Evolutionary conservation across 2,113 vertebrate genomes (phyloP).

Genomic region (Ranitomeya imitator): DNA sequence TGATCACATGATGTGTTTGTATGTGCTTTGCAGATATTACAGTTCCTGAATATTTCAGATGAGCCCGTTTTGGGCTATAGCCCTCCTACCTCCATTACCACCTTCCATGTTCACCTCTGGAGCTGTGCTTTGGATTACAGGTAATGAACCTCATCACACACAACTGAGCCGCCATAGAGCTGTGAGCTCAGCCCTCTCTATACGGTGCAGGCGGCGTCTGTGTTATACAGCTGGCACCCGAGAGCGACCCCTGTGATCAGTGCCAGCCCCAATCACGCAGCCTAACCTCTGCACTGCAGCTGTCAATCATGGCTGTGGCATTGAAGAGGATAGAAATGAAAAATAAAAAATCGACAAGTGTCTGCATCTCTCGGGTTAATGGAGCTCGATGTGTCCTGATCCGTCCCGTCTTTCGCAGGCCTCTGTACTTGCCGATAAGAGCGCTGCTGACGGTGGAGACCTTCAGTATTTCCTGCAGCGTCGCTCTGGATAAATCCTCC

Average conservation of each 20-base stretch:
- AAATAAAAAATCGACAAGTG: too few relatives aligned
- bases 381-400: too few relatives aligned
- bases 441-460: constrained; percentile 92
- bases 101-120: constrained; percentile 94
- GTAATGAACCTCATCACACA: constrained; percentile 64
- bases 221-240: too few relatives aligned
- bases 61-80: constrained; percentile 95
- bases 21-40: constrained; percentile 80
- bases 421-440: constrained; percentile 87
- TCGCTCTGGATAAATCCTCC: constrained; percentile 89
- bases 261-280: too few relatives aligned
- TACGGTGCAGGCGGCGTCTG: too few relatives aligned
- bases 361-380: too few relatives aligned
- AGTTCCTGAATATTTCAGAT: constrained; percentile 94
- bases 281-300: too few relatives aligned
- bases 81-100: constrained; percentile 89
- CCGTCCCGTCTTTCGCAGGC: constrained; percentile 69
- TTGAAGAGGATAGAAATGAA: too few relatives aligned
- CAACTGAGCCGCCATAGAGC: too few relatives aligned
- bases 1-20: constrained; percentile 59
- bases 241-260: too few relatives aligned
- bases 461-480: constrained; percentile 94
- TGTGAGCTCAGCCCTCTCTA: too few relatives aligned
- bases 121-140: constrained; percentile 96
- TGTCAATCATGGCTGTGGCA: too few relatives aligned